Evolutionary conservation across 2,113 vertebrate species (phyloP).

Genomic region (Microtus oregoni): DNA sequence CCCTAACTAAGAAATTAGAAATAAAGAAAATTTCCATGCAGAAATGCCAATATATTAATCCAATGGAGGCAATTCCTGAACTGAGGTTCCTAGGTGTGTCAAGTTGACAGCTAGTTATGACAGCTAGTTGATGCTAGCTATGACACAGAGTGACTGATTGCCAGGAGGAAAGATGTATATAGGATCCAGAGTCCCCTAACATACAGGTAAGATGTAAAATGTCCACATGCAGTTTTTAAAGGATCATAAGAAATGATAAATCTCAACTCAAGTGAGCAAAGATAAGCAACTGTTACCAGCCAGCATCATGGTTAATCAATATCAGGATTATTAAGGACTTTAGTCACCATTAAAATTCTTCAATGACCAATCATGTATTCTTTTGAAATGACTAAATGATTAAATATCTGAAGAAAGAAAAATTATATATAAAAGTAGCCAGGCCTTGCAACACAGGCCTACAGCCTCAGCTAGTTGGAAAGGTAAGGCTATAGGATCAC

Average conservation of each 20-base stretch:
- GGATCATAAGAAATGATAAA: not conserved
- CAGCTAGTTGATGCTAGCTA: not conserved
- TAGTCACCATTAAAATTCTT: not conserved
- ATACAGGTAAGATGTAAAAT: not conserved
- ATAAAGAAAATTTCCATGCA: not conserved
- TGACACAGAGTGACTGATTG: not conserved
- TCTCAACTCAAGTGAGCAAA: not conserved
- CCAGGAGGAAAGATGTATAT: not conserved
- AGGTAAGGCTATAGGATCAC: too few species aligned
- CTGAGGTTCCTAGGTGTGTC: not conserved
- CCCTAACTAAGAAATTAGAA: not conserved
- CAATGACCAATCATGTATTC: not conserved
- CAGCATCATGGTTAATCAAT: not conserved
- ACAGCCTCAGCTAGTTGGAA: not conserved
- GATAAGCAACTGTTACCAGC: not conserved
- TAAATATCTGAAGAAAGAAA: not conserved
- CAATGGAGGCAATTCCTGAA: too few species aligned
- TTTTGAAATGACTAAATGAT: constrained; percentile 4
- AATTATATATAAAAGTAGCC: not conserved
- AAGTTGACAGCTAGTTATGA: not conserved
- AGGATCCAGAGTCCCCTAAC: not conserved
- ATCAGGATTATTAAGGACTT: not conserved
- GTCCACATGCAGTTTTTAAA: not conserved
- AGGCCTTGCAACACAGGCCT: not conserved
- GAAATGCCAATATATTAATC: not conserved